Conservation (phyloP, 2,113 vertebrate species). For the Neoarius graeffei region DNA sequence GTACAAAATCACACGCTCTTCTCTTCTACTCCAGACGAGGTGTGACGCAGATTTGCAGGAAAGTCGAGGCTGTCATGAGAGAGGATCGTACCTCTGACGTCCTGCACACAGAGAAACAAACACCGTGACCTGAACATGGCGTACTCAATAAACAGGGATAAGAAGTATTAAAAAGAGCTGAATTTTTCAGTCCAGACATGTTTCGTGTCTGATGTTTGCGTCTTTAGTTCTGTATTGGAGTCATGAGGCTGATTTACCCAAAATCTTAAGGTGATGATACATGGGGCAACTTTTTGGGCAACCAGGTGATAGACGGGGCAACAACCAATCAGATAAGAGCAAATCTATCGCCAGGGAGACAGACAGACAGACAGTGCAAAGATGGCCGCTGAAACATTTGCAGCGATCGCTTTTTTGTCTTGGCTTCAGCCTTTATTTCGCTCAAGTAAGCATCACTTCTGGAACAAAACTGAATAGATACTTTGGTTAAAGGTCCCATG, state of each 20-base stretch:
- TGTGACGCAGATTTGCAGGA: not conserved
- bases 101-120: not conserved
- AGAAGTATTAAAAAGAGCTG: not conserved
- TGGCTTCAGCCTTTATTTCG: too few species aligned
- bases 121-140: not conserved
- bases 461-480: too few species aligned
- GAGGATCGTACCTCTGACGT: not conserved
- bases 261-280: too few species aligned
- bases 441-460: too few species aligned
- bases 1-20: constrained; percentile 66
- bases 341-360: too few species aligned
- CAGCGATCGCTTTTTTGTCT: too few species aligned
- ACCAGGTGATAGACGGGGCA: too few species aligned
- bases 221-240: not conserved
- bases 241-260: not conserved
- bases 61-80: not conserved
- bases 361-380: too few species aligned
- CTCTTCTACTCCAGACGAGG: constrained; percentile 59
- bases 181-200: not conserved
- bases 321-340: too few species aligned
- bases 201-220: not conserved
- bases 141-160: not conserved
- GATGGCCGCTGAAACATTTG: too few species aligned
- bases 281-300: too few species aligned
- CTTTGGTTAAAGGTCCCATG: too few species aligned